Evolutionary conservation across 1,140 invertebrate species (phyloP).

Genomic region (Eupeodes corollae): DNA sequence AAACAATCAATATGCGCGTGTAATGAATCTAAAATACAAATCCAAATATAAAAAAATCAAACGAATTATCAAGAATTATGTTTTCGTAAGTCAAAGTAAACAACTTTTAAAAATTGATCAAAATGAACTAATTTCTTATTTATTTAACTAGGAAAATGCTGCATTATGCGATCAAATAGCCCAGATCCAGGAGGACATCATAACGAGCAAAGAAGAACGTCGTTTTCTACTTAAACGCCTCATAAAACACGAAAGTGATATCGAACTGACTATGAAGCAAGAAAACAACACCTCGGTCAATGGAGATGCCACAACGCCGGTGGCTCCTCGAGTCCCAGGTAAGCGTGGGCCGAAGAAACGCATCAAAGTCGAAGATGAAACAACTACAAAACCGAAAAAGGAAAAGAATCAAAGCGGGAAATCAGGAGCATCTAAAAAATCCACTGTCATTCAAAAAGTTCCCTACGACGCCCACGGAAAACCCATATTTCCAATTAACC

Average conservation of each 20-base stretch:
- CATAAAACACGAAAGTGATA: constrained; percentile 44
- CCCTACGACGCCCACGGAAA: constrained; percentile 54
- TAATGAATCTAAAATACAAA: constrained; percentile 40
- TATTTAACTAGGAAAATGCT: constrained; percentile 56
- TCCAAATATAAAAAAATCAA: constrained; percentile 44
- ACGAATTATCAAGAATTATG: constrained; percentile 41
- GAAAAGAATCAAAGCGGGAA: background rate
- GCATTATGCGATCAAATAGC: constrained; percentile 68
- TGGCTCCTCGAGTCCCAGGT: constrained; percentile 4
- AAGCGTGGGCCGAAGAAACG: constrained; percentile 13
- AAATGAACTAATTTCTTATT: constrained; percentile 3
- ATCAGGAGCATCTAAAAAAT: constrained; percentile 28
- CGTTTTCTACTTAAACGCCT: constrained; percentile 55
- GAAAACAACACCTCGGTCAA: background rate
- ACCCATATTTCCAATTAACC: constrained; percentile 61
- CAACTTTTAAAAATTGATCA: background rate
- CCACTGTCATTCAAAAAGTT: constrained; percentile 45
- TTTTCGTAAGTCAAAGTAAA: constrained; percentile 40
- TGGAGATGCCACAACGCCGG: background rate
- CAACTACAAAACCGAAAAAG: constrained; percentile 16
- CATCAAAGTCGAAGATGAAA: background rate
- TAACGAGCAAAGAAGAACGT: constrained; percentile 58
- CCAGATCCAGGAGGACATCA: constrained; percentile 57
- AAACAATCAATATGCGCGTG: background rate
- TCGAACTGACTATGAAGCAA: constrained; percentile 1